A percentile compares a stretch with the other conserved stretches of the same genome.
Conservation (phyloP, 2,888 invertebrate genomes). For the Cryptus armator region DNA sequence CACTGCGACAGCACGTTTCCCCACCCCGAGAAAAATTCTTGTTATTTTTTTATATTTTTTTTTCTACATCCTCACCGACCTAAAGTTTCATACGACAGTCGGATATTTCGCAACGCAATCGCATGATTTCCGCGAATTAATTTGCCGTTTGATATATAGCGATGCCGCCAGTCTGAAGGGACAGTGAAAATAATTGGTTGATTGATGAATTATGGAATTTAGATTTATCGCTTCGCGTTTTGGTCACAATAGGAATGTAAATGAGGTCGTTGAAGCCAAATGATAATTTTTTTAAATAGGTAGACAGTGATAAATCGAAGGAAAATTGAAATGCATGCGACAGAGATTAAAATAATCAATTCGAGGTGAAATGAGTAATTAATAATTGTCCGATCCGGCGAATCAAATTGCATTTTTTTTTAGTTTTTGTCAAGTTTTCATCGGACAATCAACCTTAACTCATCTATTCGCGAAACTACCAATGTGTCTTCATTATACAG, state of each 20-base stretch:
- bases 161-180: background rate
- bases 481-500: no score
- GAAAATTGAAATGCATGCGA: background rate
- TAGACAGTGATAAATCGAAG: background rate
- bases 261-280: background rate
- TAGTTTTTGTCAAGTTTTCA: background rate
- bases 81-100: background rate
- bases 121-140: conserved; percentile 60
- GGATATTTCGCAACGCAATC: conserved; percentile 35
- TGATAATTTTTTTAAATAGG: background rate
- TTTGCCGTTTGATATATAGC: conserved; percentile 32
- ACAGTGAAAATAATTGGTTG: conserved; percentile 13
- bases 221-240: background rate
- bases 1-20: conserved; percentile 46
- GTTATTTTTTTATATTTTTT: conserved; percentile 18
- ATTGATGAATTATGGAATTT: conserved; percentile 5
- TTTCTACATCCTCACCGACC: background rate
- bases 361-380: background rate
- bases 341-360: background rate
- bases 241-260: background rate
- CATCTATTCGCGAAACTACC: background rate
- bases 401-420: background rate
- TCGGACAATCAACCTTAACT: background rate
- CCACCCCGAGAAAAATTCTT: conserved; percentile 37
- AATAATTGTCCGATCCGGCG: background rate